These are phyloP conservation scores for Trilocha varians DNA, from an alignment of 2,888 invertebrate species.

Conservation along the genomic window DNA sequence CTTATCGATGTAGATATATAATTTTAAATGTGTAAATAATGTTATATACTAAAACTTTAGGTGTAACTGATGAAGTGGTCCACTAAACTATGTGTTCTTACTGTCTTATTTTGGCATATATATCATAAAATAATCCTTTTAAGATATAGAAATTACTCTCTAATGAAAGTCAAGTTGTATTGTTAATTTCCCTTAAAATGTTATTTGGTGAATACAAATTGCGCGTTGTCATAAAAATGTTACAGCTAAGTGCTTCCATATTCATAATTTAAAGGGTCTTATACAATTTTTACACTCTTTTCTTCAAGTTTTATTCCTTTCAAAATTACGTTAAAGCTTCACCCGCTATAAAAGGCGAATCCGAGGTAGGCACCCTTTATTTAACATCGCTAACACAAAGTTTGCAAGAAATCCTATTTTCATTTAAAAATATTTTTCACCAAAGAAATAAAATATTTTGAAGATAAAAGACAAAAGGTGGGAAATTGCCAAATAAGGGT, in stretches of 20 bases:
- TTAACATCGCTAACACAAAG: constrained; percentile 22
- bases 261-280: constrained; percentile 26
- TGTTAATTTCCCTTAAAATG: no score
- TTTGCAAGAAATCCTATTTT: constrained; percentile 16
- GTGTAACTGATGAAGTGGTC: no score
- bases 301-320: constrained; percentile 24
- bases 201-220: no score
- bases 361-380: constrained; percentile 21
- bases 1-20: no score
- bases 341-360: constrained; percentile 25
- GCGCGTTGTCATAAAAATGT: constrained; percentile 17
- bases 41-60: no score
- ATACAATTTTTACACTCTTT: constrained; percentile 14
- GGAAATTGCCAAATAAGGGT: constrained; percentile 3
- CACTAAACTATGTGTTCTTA: no score
- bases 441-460: constrained; percentile 11
- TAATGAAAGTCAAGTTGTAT: no score
- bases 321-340: constrained; percentile 29
- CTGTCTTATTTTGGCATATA: no score
- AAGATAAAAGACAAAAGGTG: constrained; percentile 7
- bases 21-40: no score
- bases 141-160: no score
- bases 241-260: constrained; percentile 27
- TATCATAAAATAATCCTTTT: no score
- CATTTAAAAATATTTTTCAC: constrained; percentile 15